These are phyloP conservation scores for Etheostoma spectabile DNA, from an alignment of 2,113 vertebrate genomes.

Conservation along the genomic window DNA sequence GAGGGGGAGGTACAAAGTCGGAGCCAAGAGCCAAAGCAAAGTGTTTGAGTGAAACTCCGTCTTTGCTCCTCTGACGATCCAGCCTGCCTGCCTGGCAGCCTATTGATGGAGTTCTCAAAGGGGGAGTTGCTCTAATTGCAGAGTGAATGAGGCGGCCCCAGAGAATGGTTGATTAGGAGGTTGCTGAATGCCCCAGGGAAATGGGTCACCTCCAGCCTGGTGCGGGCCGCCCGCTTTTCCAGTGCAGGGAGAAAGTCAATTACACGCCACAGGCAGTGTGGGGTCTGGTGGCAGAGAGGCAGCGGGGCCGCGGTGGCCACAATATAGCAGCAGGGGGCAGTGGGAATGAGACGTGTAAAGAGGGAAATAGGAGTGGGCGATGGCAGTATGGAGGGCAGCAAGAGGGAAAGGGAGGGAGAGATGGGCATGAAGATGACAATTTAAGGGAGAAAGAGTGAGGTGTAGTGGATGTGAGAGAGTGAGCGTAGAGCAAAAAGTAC, in stretches of 20 bases:
- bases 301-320: constrained; percentile 63
- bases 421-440: constrained; percentile 34
- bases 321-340: constrained; percentile 71
- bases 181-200: constrained; percentile 84
- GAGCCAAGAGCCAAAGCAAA: constrained; percentile 56
- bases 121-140: constrained; percentile 79
- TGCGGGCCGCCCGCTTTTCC: constrained; percentile 74
- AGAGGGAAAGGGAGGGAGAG: constrained; percentile 24
- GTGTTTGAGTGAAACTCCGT: constrained; percentile 66
- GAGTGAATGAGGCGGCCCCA: constrained; percentile 78
- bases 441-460: constrained; percentile 17
- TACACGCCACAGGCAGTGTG: constrained; percentile 80
- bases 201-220: constrained; percentile 85
- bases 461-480: not conserved
- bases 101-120: constrained; percentile 80
- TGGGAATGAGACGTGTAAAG: constrained; percentile 51
- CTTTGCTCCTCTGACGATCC: constrained; percentile 58
- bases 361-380: constrained; percentile 48
- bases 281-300: constrained; percentile 75
- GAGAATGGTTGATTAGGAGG: constrained; percentile 83
- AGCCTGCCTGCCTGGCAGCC: constrained; percentile 63
- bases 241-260: constrained; percentile 82
- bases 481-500: constrained; percentile 1
- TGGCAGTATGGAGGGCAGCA: constrained; percentile 34
- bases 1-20: constrained; percentile 53